Evolutionary conservation across 2,888 invertebrate genomes (phyloP), one percentile per base, ranked within the genome.

Genomic region (Idaea aversata): DNA sequence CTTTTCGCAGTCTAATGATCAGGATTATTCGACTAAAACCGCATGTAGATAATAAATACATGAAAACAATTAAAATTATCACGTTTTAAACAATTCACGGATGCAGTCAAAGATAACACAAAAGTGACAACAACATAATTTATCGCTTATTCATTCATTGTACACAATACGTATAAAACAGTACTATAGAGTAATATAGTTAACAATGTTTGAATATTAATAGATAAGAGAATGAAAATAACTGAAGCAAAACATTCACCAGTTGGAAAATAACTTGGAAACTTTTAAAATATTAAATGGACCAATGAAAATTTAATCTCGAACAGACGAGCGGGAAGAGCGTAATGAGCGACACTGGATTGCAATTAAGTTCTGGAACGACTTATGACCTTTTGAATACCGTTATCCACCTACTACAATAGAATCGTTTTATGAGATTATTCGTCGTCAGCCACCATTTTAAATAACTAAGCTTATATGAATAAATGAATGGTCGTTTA

Each of bases 271-370:
- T 75, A n/a, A 74, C 73, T 70, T 74, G 69, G 47, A 69, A 75
- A 77, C 69, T 76, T 75, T 73, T 70, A 74, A 78, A 76, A 72
- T 77, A 75, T 77, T 77, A 78, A 73, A 79, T 71, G 66, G 63
- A 47, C 65, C 73, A 73, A 72, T 79, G 76, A 78, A 82, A 82
- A 78, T 79, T 79, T 78, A 76, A 82, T 77, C 77, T 68, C 67
- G 67, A 68, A 15, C 67, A 70, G 75, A 65, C 65, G 64, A 63
- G 68, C 70, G 67, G 64, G 71, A 47, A 63, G 61, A 63, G 68
- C 71, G 73, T 79, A 80, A 83, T 79, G 77, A 79, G 75, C 77
- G 79, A 76, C 79, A 75, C 75, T 72, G 78, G 76, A 77, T 79
- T 73, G 80, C 80, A 81, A 82, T 84, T 82, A 81, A 72, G 73